phyloP scores from a whole-genome alignment of 2,888 invertebrate species.

The Linnaemya tessellans region DNA sequence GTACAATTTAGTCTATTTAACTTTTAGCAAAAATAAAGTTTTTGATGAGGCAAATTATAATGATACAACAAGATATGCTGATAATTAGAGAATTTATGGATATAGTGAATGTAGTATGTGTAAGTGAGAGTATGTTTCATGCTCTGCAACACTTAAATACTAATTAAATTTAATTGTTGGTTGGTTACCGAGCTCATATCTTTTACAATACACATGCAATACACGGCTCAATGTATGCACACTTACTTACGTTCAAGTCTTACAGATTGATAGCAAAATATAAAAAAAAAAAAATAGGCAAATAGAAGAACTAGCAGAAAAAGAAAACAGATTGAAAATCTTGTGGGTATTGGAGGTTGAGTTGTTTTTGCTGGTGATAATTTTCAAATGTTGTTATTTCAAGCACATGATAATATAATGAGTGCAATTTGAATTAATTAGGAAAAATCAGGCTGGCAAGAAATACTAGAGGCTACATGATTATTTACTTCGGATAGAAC shows the following conservation, averaged over 20 bases:
- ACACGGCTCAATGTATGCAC: neutral
- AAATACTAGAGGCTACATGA: neutral
- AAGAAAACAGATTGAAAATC: neutral
- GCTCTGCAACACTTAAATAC: slow-evolving; percentile 47
- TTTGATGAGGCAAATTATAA: neutral
- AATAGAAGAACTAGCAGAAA: neutral
- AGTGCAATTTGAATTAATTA: slow-evolving; percentile 43
- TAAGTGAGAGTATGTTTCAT: neutral
- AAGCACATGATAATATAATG: slow-evolving; percentile 39
- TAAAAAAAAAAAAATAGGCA: neutral
- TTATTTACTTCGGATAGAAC: neutral
- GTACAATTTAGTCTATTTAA: slow-evolving; percentile 29
- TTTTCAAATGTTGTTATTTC: slow-evolving; percentile 27
- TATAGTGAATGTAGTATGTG: neutral
- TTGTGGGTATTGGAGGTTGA: slow-evolving; percentile 6
- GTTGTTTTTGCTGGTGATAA: slow-evolving; percentile 19
- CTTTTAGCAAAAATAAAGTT: slow-evolving; percentile 1
- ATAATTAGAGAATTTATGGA: too few relatives aligned
- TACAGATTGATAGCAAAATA: slow-evolving; percentile 4
- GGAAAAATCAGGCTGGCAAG: neutral
- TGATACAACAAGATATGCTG: neutral
- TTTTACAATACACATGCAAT: neutral
- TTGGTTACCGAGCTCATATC: neutral
- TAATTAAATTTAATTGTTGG: slow-evolving; percentile 66
- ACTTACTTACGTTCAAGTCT: neutral